Evolutionary conservation across 2,888 invertebrate species (phyloP).

Genomic region (Phortica magna): DNA sequence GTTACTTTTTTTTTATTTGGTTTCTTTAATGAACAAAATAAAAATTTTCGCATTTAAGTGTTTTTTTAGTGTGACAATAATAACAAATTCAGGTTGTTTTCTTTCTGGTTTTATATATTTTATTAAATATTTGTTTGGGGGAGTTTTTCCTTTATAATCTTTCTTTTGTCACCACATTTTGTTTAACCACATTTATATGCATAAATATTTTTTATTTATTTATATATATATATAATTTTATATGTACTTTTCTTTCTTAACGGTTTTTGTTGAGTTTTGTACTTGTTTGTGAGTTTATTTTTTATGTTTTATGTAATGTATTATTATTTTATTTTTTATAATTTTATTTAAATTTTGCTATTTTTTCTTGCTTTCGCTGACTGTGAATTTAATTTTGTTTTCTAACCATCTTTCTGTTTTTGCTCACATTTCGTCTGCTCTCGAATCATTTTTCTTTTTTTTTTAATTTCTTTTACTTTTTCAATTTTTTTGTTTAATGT

Average conservation of each 20-base stretch:
- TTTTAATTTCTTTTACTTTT: conserved; percentile 54
- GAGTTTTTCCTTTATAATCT: conserved; percentile 55
- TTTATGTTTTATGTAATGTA: conserved; percentile 29
- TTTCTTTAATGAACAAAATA: too few species aligned
- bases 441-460: conserved; percentile 45
- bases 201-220: conserved; percentile 66
- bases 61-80: neutral
- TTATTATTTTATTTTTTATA: conserved; percentile 22
- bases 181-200: conserved; percentile 73
- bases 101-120: conserved; percentile 12
- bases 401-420: conserved; percentile 45
- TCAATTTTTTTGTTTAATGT: conserved; percentile 63
- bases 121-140: conserved; percentile 55
- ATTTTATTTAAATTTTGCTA: conserved; percentile 52
- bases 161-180: conserved; percentile 60
- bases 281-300: conserved; percentile 69
- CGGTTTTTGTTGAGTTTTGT: conserved; percentile 48
- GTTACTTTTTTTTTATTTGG: too few species aligned
- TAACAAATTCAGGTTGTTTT: neutral
- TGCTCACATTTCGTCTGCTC: conserved; percentile 36
- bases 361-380: conserved; percentile 37
- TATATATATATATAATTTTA: conserved; percentile 45
- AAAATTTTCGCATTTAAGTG: too few species aligned
- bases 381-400: conserved; percentile 45
- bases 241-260: conserved; percentile 44